A percentile compares a stretch with the other conserved stretches of the same genome.
These are phyloP conservation scores for Oligia latruncula DNA, from an alignment of 2,888 invertebrate genomes.

Conservation along the genomic window DNA sequence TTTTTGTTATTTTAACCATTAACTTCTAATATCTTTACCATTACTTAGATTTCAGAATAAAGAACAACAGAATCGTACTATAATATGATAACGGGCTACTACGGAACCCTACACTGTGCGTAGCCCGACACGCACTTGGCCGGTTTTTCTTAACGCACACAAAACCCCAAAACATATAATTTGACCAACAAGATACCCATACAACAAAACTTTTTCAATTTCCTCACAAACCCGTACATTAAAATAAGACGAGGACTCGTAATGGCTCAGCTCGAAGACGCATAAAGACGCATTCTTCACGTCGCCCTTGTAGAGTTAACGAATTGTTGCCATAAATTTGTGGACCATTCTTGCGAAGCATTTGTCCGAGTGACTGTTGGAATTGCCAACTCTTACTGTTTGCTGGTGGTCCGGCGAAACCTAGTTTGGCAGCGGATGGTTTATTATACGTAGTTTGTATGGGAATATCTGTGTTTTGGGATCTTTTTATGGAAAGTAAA, in stretches of 20 bases:
- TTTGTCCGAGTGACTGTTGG: constrained; percentile 80
- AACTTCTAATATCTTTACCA: too few species aligned
- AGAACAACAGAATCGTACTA: too few species aligned
- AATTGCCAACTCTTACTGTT: constrained; percentile 71
- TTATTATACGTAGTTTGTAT: constrained; percentile 49
- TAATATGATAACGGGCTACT: too few species aligned
- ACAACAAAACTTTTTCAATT: constrained; percentile 57
- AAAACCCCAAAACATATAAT: neutral
- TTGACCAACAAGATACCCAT: constrained; percentile 22
- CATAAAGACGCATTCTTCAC: constrained; percentile 77
- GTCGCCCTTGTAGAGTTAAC: constrained; percentile 77
- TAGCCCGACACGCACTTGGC: too few species aligned
- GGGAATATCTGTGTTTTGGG: constrained; percentile 13
- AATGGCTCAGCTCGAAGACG: constrained; percentile 62
- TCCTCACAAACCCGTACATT: constrained; percentile 54
- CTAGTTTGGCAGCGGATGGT: constrained; percentile 51
- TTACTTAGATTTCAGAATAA: too few species aligned
- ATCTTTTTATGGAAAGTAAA: neutral
- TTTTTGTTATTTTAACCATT: too few species aligned
- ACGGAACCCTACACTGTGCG: too few species aligned
- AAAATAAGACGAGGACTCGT: constrained; percentile 58
- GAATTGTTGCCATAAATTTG: constrained; percentile 81
- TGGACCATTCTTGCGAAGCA: constrained; percentile 80
- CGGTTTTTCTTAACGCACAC: neutral
- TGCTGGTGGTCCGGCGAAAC: constrained; percentile 65